A percentile compares a stretch with the other conserved stretches of the same genome.
These are phyloP conservation scores for Gymnorhina tibicen DNA, from an alignment of 2,113 vertebrate genomes.

Conservation along the genomic window DNA sequence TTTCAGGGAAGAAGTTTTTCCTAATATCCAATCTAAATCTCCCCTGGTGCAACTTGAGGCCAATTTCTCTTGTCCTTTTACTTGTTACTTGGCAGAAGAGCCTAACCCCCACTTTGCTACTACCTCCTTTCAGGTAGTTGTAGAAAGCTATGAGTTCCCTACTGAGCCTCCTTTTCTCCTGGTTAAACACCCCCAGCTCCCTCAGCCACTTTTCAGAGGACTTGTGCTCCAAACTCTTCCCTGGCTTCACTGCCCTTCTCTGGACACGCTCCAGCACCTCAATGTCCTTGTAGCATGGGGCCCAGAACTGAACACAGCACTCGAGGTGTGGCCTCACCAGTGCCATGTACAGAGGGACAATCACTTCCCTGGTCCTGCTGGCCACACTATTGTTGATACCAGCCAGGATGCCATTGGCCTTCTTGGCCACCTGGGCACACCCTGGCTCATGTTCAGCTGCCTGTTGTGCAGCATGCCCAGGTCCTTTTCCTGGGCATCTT, in stretches of 20 bases:
- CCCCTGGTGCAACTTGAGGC: background rate
- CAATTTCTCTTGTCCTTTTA: background rate
- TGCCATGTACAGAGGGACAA: fast-evolving
- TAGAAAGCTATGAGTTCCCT: background rate
- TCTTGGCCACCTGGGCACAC: background rate
- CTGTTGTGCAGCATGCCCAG: background rate
- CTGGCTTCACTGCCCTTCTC: fast-evolving
- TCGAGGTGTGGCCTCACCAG: fast-evolving
- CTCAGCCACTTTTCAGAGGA: background rate
- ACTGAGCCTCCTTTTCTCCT: background rate
- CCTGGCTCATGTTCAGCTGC: background rate
- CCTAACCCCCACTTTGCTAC: background rate
- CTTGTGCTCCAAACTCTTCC: background rate
- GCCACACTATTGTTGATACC: fast-evolving
- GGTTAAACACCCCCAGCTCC: background rate
- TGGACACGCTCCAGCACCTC: fast-evolving
- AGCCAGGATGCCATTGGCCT: background rate
- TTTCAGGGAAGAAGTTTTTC: background rate
- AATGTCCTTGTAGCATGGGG: background rate
- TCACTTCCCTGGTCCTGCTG: background rate
- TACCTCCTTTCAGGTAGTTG: background rate
- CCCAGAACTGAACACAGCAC: background rate
- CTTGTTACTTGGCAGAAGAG: background rate
- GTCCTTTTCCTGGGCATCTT: background rate
- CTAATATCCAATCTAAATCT: background rate